Evolutionary conservation across 35 echinoderm and acorn worm species (phyloP).

Genomic region (Ophiothrix spiculata): DNA sequence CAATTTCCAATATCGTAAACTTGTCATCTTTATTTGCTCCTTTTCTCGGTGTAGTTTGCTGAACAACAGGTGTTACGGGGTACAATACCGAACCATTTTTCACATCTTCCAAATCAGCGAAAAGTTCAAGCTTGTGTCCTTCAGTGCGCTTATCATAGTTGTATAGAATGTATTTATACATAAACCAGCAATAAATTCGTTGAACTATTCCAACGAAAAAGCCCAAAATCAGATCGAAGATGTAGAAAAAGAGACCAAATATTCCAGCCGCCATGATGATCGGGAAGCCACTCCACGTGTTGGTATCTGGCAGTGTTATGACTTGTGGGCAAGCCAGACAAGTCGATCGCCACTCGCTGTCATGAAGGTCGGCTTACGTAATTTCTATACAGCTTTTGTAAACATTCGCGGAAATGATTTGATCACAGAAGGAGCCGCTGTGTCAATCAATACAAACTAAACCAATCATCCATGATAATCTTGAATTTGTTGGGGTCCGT

Average conservation of each 20-base stretch:
- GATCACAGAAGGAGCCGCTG: too few species aligned
- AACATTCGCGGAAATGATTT: too few species aligned
- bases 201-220: not conserved
- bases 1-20: slow-evolving; percentile 42
- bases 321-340: too few species aligned
- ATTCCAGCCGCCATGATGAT: not conserved
- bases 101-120: not conserved
- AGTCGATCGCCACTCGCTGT: too few species aligned
- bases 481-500: too few species aligned
- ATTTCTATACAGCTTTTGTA: too few species aligned
- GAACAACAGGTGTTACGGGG: not conserved
- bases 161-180: not conserved
- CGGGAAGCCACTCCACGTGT: too few species aligned
- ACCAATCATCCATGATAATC: too few species aligned
- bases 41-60: not conserved
- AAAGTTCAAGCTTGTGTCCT: not conserved
- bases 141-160: not conserved
- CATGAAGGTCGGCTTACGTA: too few species aligned
- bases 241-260: not conserved
- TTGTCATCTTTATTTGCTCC: not conserved
- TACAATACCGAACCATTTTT: not conserved
- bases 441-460: too few species aligned
- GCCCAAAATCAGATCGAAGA: not conserved
- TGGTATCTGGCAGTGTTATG: too few species aligned
- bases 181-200: not conserved